phyloP scores from a whole-genome alignment of 2,797 vertebrate species.

The Spatula versicolor region DNA sequence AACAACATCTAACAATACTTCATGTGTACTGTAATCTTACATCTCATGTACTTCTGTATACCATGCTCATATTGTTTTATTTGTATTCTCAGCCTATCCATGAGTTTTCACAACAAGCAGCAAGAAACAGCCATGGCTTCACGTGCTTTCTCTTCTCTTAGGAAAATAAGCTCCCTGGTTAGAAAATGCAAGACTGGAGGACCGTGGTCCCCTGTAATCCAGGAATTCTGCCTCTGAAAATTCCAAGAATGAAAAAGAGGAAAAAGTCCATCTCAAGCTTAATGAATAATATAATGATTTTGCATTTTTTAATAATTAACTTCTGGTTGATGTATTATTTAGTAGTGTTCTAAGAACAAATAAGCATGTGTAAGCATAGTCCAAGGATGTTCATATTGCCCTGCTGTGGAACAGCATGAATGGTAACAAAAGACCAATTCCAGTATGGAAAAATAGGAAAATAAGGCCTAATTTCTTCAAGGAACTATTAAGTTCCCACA shows the following conservation, averaged over 20 bases:
- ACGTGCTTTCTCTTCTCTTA: not conserved
- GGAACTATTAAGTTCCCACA: not conserved
- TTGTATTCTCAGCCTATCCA: not conserved
- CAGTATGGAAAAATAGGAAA: not conserved
- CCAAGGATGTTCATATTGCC: not conserved
- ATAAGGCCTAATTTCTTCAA: not conserved
- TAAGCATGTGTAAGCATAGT: not conserved
- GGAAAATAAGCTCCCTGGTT: not conserved
- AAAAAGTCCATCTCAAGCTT: not conserved
- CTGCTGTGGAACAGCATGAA: not conserved
- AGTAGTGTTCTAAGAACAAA: not conserved
- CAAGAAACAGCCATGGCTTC: not conserved
- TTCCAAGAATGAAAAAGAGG: not conserved
- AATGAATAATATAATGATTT: not conserved
- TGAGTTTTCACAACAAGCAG: not conserved
- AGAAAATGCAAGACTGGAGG: not conserved
- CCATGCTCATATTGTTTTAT: not conserved
- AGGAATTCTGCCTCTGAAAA: not conserved
- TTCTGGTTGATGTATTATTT: not conserved
- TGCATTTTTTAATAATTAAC: not conserved
- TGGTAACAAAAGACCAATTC: not conserved
- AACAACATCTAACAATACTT: not conserved
- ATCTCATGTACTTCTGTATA: not conserved
- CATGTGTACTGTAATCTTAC: not conserved
- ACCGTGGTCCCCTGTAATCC: fast-evolving